Evolutionary conservation across 2,888 invertebrate species (phyloP).

Genomic region (Poecilus cupreus): DNA sequence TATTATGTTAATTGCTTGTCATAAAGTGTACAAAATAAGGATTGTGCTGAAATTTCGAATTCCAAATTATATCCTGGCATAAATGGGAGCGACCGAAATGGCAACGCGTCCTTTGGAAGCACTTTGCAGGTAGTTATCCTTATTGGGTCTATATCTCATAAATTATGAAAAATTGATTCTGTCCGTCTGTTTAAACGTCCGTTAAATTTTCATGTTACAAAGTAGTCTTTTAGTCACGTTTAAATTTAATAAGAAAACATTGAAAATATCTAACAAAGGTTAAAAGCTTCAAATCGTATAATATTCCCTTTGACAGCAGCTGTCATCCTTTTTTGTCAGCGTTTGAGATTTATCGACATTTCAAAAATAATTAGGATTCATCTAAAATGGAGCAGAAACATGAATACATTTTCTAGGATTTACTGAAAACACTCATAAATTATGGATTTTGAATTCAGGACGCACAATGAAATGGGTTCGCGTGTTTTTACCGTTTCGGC

Average conservation of each 20-base stretch:
- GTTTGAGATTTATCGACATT: not conserved
- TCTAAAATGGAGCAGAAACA: not conserved
- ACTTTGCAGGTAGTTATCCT: not conserved
- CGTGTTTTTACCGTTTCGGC: no score
- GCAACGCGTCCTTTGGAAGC: not conserved
- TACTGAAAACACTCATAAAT: not conserved
- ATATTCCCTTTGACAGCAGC: conserved; percentile 9
- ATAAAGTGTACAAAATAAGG: no score
- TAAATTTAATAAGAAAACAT: conserved; percentile 29
- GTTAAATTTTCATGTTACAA: not conserved
- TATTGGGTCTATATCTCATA: not conserved
- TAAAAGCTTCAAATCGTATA: conserved; percentile 20
- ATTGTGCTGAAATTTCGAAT: no score
- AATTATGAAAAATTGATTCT: conserved; percentile 21
- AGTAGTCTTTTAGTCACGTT: not conserved
- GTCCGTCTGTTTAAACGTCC: not conserved
- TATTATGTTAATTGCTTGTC: no score
- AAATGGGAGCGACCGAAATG: not conserved
- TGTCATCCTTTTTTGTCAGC: not conserved
- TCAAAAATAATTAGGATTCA: not conserved
- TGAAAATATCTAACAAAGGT: conserved; percentile 2
- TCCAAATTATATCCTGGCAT: no score
- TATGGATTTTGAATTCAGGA: not conserved
- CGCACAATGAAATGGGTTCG: no score
- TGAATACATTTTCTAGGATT: conserved; percentile 13